Evolutionary conservation across 2,797 vertebrate genomes (phyloP).

Genomic region (Knipowitschia caucasica): DNA sequence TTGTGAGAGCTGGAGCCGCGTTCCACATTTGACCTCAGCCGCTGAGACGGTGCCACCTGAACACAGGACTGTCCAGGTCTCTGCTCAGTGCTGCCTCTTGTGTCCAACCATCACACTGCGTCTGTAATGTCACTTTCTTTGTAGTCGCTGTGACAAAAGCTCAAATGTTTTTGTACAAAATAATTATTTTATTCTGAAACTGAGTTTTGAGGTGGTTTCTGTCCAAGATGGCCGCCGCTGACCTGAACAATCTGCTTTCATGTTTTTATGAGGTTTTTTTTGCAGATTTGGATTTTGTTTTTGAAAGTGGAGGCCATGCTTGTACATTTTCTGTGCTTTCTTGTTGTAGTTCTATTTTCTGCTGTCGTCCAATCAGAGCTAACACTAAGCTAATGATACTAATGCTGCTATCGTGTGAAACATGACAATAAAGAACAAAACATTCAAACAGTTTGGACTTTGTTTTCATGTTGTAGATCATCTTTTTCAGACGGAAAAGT

Average conservation of each 20-base stretch:
- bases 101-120: background rate
- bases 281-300: no score
- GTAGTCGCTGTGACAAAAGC: background rate
- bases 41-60: background rate
- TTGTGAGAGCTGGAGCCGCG: background rate
- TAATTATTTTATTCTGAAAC: background rate
- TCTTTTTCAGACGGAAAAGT: no score
- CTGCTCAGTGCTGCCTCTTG: constrained; percentile 2
- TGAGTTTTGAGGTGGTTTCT: constrained; percentile 6
- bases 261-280: no score
- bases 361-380: background rate
- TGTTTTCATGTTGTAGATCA: no score
- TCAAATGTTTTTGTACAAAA: background rate
- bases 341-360: background rate
- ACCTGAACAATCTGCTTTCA: background rate
- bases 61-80: no score
- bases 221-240: constrained; percentile 28
- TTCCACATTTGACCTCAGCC: constrained; percentile 5
- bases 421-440: constrained; percentile 3
- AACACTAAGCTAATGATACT: background rate
- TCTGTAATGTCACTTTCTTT: background rate
- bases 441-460: background rate
- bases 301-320: constrained; percentile 18
- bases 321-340: background rate
- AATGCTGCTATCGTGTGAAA: constrained; percentile 6